phyloP scores from a whole-genome alignment of 2,113 vertebrate species.

The Larimichthys crocea region DNA sequence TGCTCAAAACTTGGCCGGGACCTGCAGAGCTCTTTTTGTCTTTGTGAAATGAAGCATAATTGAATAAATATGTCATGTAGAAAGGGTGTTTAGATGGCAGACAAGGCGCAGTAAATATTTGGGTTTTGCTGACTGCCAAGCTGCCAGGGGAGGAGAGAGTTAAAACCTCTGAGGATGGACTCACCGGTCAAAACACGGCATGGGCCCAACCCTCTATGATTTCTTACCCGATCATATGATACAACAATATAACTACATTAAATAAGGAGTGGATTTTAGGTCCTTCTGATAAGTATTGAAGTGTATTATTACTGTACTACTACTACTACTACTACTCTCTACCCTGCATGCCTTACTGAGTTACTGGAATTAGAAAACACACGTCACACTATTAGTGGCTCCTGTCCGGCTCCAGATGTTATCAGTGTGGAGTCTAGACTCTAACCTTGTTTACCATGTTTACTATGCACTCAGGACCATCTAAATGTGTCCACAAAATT shows the following conservation, averaged over 20 bases:
- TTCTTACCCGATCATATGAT: not conserved
- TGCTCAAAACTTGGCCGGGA: slow-evolving; percentile 58
- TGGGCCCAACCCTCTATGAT: not conserved
- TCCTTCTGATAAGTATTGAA: not conserved
- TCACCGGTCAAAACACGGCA: slow-evolving; percentile 30
- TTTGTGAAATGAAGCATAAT: slow-evolving; percentile 68
- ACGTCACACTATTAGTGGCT: slow-evolving; percentile 24
- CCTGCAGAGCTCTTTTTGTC: slow-evolving; percentile 53
- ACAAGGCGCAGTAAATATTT: slow-evolving; percentile 77
- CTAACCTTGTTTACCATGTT: slow-evolving; percentile 65
- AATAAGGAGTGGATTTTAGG: not conserved
- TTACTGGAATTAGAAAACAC: slow-evolving; percentile 18
- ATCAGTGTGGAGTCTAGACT: slow-evolving; percentile 62
- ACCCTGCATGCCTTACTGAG: not conserved
- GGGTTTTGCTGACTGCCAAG: slow-evolving; percentile 49
- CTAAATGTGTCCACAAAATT: slow-evolving; percentile 38
- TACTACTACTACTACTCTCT: not conserved
- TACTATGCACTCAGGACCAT: slow-evolving; percentile 18
- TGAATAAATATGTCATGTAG: slow-evolving; percentile 76
- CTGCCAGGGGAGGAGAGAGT: slow-evolving; percentile 49
- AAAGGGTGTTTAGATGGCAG: slow-evolving; percentile 73
- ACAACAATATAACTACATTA: not conserved
- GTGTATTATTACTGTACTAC: not conserved
- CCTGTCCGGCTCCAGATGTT: slow-evolving; percentile 54
- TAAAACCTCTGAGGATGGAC: slow-evolving; percentile 33